These are phyloP conservation scores for Schlechtendalia chinensis DNA, from an alignment of 1,140 invertebrate species.

Conservation along the genomic window DNA sequence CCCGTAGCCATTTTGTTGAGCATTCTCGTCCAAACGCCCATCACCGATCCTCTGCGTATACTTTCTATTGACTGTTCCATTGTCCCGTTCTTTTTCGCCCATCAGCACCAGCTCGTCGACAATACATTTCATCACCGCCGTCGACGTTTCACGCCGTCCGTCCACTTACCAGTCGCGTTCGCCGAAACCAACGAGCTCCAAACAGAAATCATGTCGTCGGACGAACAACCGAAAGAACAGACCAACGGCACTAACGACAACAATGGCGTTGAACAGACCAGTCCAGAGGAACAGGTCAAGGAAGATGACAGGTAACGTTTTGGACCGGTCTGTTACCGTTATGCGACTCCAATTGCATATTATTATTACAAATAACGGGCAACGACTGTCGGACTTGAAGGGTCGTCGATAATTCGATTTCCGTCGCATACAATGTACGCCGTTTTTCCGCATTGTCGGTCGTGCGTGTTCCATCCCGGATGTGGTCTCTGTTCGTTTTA, in stretches of 20 bases:
- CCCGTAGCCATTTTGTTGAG: slow-evolving; percentile 22
- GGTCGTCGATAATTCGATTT: too few relatives aligned
- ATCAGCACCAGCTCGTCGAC: not conserved
- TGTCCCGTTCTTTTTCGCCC: not conserved
- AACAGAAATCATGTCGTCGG: slow-evolving; percentile 1
- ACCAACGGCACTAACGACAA: slow-evolving; percentile 47
- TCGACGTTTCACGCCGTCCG: not conserved
- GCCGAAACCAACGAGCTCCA: not conserved
- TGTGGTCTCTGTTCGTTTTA: too few relatives aligned
- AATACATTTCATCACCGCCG: not conserved
- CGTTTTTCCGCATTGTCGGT: too few relatives aligned
- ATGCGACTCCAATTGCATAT: not conserved
- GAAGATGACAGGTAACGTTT: slow-evolving; percentile 44
- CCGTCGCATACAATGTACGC: too few relatives aligned
- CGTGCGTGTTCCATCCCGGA: too few relatives aligned
- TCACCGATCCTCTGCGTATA: not conserved
- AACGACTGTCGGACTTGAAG: too few relatives aligned
- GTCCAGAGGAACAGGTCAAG: slow-evolving; percentile 20
- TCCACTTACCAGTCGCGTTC: not conserved
- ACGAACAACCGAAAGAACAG: slow-evolving; percentile 39
- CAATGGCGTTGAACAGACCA: slow-evolving; percentile 41
- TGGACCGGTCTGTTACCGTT: not conserved
- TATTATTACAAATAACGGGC: too few relatives aligned
- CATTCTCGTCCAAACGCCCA: not conserved
- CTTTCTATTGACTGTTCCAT: not conserved